Base-by-base conservation (phyloP, 64 coral and sea anemone genomes). In the Montipora sp. region DNA sequence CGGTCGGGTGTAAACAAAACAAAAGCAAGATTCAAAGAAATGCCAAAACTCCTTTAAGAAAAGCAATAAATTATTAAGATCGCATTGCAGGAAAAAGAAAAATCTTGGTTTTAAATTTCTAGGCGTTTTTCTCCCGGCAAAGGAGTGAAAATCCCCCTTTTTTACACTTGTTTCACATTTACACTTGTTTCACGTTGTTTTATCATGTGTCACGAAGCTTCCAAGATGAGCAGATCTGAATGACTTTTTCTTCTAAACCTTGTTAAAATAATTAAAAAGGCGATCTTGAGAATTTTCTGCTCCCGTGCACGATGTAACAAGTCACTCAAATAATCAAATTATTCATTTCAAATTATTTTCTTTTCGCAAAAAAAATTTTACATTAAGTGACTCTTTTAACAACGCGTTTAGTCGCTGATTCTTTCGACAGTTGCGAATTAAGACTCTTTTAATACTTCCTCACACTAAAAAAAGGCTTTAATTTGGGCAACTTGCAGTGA, bases 1-100 rank as follows among this genome's bases (percentile, higher is more conserved):
- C 82, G 14, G 82, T 47, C 65, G 82, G 82, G 82, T 85, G 82
- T 69, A 85, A 85, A 16, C 82, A 63, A 85, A 85, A 85, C 82
- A 85, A 51, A 72, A 23, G 16, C n/a, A 44, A 71, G 71, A 21
- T 85, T 67, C 46, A 71, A 85, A 85, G 46, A 71, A 85, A 85
- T 85, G 66, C 80, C 58, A 85, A 85, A 85, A 71, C 16, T 66
- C 65, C 46, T 6, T 70, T 46, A 50, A 71, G 82, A 27, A 71
- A 71, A 12, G 19, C 82, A 69, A 72, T 85, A 45, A 85, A 85
- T 85, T 85, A 85, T 85, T 85, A 70, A 83, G 4, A 24, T 46
- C 16, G 71, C 82, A 21, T 61, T 15, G 19, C 45, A 23, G 63
- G 65, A 71, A 70, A 22, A 85, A 71, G 46, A 75, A 71, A 21